phyloP scores from a whole-genome alignment of 2,797 vertebrate species.

The Oreochromis grahami region DNA sequence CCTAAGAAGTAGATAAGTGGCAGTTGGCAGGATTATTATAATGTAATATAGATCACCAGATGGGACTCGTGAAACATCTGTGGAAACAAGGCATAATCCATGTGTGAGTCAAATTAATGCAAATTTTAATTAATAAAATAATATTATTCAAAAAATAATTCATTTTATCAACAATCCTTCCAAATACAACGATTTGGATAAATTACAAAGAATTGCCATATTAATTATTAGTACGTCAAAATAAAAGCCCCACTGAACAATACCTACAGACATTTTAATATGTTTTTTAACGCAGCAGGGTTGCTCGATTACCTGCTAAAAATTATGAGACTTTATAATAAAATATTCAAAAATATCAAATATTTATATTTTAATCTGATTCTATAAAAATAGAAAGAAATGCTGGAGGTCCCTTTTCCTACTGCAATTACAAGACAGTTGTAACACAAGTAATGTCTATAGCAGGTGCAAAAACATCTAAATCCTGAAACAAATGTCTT shows the following conservation, averaged over 20 bases:
- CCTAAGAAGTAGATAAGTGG: slow-evolving; percentile 33
- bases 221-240: background rate
- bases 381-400: background rate
- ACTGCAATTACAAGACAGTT: background rate
- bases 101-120: background rate
- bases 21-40: slow-evolving; percentile 21
- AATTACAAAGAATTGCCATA: background rate
- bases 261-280: background rate
- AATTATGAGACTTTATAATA: background rate
- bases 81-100: slow-evolving; percentile 1
- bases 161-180: background rate
- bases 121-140: background rate
- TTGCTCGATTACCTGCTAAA: background rate
- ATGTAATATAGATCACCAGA: slow-evolving; percentile 22
- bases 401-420: background rate
- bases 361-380: background rate
- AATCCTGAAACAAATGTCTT: slow-evolving; percentile 14
- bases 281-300: background rate
- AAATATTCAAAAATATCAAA: background rate
- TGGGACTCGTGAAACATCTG: slow-evolving; percentile 36
- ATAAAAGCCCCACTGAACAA: background rate
- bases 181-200: background rate
- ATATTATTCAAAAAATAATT: background rate
- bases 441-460: background rate
- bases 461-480: slow-evolving; percentile 20